phyloP scores from a whole-genome alignment of 2,888 invertebrate genomes.

The Hartigia nigra region DNA sequence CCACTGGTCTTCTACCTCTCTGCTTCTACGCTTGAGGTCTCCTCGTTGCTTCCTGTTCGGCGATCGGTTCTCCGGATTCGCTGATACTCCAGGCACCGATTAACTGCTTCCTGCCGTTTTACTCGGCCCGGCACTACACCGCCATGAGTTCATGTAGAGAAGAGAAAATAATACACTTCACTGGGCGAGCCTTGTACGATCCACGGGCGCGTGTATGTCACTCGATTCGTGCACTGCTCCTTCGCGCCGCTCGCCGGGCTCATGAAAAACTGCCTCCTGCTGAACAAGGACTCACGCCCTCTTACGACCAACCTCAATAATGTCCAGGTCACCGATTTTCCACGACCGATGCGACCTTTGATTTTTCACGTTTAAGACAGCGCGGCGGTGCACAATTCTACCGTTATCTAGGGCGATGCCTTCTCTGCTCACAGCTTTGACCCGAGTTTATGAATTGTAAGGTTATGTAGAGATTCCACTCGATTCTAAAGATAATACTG shows the following conservation, averaged over 20 bases:
- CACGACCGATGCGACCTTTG: constrained; percentile 2
- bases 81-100: constrained; percentile 38
- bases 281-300: background rate
- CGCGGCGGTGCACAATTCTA: constrained; percentile 51
- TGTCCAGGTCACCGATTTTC: background rate
- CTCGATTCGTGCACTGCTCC: background rate
- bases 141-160: constrained; percentile 42
- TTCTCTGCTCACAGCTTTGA: constrained; percentile 47
- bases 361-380: constrained; percentile 9
- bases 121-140: constrained; percentile 37
- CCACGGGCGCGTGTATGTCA: constrained; percentile 9
- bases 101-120: constrained; percentile 41
- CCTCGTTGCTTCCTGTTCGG: constrained; percentile 1
- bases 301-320: background rate
- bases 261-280: background rate
- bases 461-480: constrained; percentile 1
- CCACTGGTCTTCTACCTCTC: constrained; percentile 1
- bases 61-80: constrained; percentile 14
- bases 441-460: constrained; percentile 8
- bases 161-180: constrained; percentile 22
- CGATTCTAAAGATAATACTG: constrained; percentile 4
- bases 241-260: background rate
- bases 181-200: constrained; percentile 10
- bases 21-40: background rate
- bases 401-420: constrained; percentile 64